phyloP scores from a whole-genome alignment of 2,113 vertebrate species.

The Cyanoramphus novaezelandiae region DNA sequence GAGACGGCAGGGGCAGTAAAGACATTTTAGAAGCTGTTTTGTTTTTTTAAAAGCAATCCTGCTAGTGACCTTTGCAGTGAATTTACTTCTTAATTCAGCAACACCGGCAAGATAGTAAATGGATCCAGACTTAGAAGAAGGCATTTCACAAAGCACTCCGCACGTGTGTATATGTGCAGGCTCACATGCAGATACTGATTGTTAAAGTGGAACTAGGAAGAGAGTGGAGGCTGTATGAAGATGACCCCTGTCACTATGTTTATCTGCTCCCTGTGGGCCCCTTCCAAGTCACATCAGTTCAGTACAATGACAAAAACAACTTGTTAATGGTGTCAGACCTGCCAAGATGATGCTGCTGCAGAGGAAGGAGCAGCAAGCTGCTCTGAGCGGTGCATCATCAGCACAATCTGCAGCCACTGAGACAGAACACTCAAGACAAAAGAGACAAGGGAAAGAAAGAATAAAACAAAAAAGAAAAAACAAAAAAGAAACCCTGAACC shows the following conservation, averaged over 20 bases:
- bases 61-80: constrained; percentile 16
- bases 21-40: neutral
- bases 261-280: neutral
- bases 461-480: neutral
- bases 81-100: constrained; percentile 23
- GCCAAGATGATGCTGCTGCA: constrained; percentile 25
- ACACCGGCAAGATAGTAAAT: neutral
- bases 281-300: constrained; percentile 37
- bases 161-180: neutral
- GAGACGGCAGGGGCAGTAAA: neutral
- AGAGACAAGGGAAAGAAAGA: neutral
- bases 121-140: neutral
- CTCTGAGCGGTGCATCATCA: constrained; percentile 17
- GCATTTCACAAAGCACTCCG: neutral
- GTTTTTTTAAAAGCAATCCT: neutral
- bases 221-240: neutral
- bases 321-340: constrained; percentile 51
- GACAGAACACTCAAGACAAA: neutral
- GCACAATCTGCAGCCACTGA: constrained; percentile 14
- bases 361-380: constrained; percentile 2
- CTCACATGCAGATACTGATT: neutral
- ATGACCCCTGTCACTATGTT: neutral
- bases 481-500: neutral
- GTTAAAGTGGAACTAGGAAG: neutral
- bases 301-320: constrained; percentile 48